Evolutionary conservation across 2,797 vertebrate genomes (phyloP).

Genomic region (Limosa lapponica): DNA sequence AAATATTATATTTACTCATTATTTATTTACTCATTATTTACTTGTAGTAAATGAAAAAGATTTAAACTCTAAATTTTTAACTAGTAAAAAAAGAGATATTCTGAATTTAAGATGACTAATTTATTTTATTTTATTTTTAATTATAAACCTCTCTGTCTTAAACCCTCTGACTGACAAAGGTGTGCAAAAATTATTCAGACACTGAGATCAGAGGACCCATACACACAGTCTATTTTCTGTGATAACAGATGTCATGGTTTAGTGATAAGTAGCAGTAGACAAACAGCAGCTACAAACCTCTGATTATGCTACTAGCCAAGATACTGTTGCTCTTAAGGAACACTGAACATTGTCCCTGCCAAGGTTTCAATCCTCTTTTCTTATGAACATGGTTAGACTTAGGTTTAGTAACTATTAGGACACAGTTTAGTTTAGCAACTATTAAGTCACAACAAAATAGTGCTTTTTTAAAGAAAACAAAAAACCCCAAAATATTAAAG

Average conservation of each 20-base stretch:
- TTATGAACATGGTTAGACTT: not conserved
- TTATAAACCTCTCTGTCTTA: not conserved
- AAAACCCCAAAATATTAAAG: not conserved
- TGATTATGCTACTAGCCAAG: not conserved
- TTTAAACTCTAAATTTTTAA: not conserved
- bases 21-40: not conserved
- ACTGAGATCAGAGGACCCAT: not conserved
- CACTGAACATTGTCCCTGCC: not conserved
- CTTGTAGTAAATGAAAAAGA: not conserved
- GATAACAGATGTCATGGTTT: not conserved
- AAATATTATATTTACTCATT: not conserved
- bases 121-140: not conserved
- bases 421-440: not conserved
- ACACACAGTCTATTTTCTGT: not conserved
- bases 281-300: not conserved
- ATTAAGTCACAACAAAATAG: not conserved
- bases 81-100: not conserved
- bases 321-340: not conserved
- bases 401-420: not conserved
- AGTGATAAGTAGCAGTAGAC: not conserved
- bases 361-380: not conserved
- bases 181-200: accelerated
- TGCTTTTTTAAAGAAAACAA: not conserved
- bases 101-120: not conserved
- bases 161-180: not conserved